These are phyloP conservation scores for Siderastrea siderea DNA, from an alignment of 92 coral and sea anemone species.

Conservation along the genomic window DNA sequence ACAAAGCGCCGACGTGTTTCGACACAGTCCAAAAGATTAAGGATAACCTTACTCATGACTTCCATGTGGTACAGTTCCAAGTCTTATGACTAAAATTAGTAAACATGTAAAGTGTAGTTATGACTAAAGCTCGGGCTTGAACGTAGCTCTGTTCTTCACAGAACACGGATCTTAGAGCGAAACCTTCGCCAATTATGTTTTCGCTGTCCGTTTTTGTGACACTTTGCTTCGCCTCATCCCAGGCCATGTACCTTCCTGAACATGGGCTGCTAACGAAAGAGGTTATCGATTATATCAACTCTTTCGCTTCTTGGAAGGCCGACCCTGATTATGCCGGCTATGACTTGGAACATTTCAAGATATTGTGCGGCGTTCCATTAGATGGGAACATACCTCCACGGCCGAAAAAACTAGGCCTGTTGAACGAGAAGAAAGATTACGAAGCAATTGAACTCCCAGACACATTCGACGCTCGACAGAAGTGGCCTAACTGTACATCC, in stretches of 20 bases:
- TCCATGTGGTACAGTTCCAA: no score
- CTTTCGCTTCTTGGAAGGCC: constrained; percentile 68
- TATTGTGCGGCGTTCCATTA: constrained; percentile 70
- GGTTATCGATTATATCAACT: constrained; percentile 71
- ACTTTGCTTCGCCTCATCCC: constrained; percentile 19
- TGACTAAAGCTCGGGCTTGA: no score
- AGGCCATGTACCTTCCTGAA: constrained; percentile 18
- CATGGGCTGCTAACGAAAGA: constrained; percentile 60
- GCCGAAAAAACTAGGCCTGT: constrained; percentile 16
- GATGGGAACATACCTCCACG: constrained; percentile 10
- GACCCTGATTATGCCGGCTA: constrained; percentile 65
- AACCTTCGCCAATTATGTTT: background rate
- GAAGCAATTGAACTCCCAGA: constrained; percentile 77
- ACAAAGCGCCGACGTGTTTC: no score
- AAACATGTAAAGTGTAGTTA: no score
- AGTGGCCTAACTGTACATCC: constrained; percentile 90
- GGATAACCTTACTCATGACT: no score
- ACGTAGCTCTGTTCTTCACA: no score
- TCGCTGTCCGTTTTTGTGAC: background rate
- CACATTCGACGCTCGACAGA: constrained; percentile 78
- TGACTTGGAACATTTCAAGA: constrained; percentile 58
- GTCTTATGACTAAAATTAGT: no score
- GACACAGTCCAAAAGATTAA: no score
- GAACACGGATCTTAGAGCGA: background rate
- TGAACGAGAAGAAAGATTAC: constrained; percentile 31